Base-by-base conservation (phyloP, 2,113 vertebrate species). In the Upupa epops region DNA sequence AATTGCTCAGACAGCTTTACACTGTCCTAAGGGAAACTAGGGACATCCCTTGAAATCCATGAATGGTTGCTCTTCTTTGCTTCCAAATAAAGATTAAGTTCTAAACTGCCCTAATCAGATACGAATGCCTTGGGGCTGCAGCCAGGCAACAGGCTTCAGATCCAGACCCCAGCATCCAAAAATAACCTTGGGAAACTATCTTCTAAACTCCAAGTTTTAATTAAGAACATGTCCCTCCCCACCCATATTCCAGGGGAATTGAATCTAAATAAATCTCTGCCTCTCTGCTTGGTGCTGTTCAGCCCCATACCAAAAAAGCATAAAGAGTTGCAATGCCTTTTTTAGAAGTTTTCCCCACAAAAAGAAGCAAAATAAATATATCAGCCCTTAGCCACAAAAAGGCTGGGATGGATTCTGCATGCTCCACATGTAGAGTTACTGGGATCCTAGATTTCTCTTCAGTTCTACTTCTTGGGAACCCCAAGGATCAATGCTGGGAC, bases 141-240 rank as follows among this genome's bases (percentile, higher is more conserved):
- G 82, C 91, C 89, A 94, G 83, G 54, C 16, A 0, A 59, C 40
- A 24, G 73, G 55, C 66, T 74, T 65, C 63, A 69, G 70, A 94
- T 73, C 66, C 77, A 92, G 77, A 55, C 74, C 93, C 55, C 66
- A 92, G 68, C 71, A 94, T 90, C 93, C 78, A 93, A 96, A 96
- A 96, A 96, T 95, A 96, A 92, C 95, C 82, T 92, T 94, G 95
- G 92, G 94, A 95, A 95, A 95, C 68, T 94, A 71, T 88, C 85
- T 88, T 73, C 77, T 78, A 28, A 85, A 92, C 63, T 85, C 64
- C 48, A 48, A 64, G 64, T 82, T 84, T 94, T 96, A 96, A 94
- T 94, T 65, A 92, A 94, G 89, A 96, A 92, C 96, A 96, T 76
- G 32, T 77, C 52, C 60, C 51, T 69, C 71, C 74, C 84, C 48